phyloP scores from a whole-genome alignment of 2,888 invertebrate genomes.

The Calephelis perditalis region DNA sequence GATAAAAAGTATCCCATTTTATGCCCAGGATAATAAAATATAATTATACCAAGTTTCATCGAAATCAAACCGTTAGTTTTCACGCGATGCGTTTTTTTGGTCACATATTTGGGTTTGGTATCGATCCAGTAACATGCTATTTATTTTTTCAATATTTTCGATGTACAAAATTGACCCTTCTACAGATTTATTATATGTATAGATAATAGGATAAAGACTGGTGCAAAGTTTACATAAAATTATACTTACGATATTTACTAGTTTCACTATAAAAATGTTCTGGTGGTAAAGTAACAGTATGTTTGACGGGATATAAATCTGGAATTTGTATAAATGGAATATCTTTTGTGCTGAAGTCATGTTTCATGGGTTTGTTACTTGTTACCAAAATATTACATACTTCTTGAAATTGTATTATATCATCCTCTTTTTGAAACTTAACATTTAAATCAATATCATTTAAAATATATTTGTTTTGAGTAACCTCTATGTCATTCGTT shows the following conservation, averaged over 20 bases:
- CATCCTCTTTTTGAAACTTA: constrained; percentile 78
- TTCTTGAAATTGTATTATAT: constrained; percentile 81
- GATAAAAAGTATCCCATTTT: too few relatives aligned
- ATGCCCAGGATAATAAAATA: too few relatives aligned
- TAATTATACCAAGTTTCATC: too few relatives aligned
- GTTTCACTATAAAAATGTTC: constrained; percentile 80
- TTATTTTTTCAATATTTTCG: too few relatives aligned
- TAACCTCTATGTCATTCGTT: constrained; percentile 72
- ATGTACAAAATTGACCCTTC: too few relatives aligned
- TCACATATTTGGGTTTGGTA: too few relatives aligned
- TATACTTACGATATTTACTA: constrained; percentile 85
- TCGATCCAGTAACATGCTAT: too few relatives aligned
- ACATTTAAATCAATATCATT: constrained; percentile 78
- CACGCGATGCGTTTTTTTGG: too few relatives aligned
- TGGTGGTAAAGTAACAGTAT: constrained; percentile 81
- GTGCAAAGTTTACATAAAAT: neutral
- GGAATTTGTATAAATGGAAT: constrained; percentile 79
- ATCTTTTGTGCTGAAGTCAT: constrained; percentile 64
- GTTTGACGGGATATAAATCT: constrained; percentile 85
- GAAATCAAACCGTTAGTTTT: too few relatives aligned
- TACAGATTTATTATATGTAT: too few relatives aligned
- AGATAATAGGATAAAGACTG: too few relatives aligned
- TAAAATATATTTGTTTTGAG: constrained; percentile 75
- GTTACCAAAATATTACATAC: constrained; percentile 82
- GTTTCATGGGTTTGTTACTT: constrained; percentile 78